Evolutionary conservation across 2,888 invertebrate species (phyloP).

Genomic region (Drosophila mulleri): DNA sequence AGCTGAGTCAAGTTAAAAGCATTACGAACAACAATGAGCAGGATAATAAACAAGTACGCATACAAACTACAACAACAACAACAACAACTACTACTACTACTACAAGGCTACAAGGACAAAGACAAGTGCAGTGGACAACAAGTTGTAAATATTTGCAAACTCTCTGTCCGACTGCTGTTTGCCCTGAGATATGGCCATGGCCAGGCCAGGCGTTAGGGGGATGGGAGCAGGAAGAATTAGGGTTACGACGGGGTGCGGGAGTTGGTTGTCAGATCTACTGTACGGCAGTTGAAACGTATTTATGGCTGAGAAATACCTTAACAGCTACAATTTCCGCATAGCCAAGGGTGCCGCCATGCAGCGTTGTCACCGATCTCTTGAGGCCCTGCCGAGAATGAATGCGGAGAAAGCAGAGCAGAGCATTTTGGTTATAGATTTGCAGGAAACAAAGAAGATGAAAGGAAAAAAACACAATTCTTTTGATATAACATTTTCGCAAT

Average conservation of each 20-base stretch:
- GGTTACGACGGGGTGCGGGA: not conserved
- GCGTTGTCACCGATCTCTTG: constrained; percentile 96
- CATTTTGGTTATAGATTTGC: constrained; percentile 24
- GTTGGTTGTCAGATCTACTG: constrained; percentile 36
- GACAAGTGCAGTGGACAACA: constrained; percentile 58
- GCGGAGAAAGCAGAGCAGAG: constrained; percentile 57
- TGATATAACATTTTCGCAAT: constrained; percentile 22
- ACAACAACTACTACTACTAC: constrained; percentile 16
- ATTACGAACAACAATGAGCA: constrained; percentile 69
- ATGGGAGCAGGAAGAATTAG: not conserved
- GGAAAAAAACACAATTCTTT: constrained; percentile 11
- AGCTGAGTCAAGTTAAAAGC: constrained; percentile 73
- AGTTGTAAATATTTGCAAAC: constrained; percentile 71
- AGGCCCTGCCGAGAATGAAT: constrained; percentile 88
- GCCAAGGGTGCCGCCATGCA: constrained; percentile 93
- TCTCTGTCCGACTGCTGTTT: constrained; percentile 57
- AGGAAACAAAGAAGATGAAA: too few relatives aligned
- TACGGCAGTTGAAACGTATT: constrained; percentile 53
- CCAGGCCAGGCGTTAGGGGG: constrained; percentile 11
- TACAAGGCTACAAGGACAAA: constrained; percentile 24
- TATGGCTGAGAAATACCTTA: constrained; percentile 89
- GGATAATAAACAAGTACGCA: constrained; percentile 71
- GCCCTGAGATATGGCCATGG: constrained; percentile 62
- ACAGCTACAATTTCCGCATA: constrained; percentile 98
- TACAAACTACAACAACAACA: constrained; percentile 35